Base-by-base conservation (phyloP, 2,113 vertebrate genomes). In the Cyprinodon tularosa region DNA sequence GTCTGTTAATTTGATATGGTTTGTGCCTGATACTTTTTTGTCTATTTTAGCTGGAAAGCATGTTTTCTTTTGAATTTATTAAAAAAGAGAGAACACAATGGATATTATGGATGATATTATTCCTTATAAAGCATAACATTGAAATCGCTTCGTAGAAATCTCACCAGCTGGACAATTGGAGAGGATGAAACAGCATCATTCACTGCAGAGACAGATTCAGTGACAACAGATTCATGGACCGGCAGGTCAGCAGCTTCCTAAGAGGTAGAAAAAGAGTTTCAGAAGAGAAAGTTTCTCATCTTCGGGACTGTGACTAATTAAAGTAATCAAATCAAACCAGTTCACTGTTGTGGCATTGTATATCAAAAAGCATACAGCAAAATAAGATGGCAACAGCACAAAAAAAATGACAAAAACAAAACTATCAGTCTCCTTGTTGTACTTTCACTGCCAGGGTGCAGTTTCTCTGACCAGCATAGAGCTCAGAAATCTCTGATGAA, bases 201-300 rank as follows among this genome's bases (percentile, higher is more conserved):
- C 15, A 62, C 80, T 22, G 68, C 82, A 22, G 57, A 13, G 15
- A 68, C 75, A 4, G 83, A 74, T 44, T 86, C 87, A 72, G 89
- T 88, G 66, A 79, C 76, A 8, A 82, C 84, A 69, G 82, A 88
- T 72, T 90, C 84, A 1, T 86, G 84, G 9, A 74, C 69, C 44
- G 86, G n/a, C 0, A 0, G 47, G 9, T 87, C 83, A 1, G 59
- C 76, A 12, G 53, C 15, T 0, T 45, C 71, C 85, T 83, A 53
- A 15, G 42, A 14, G 42, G 12, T 39, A 50, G 44, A 44, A 44
- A n/a, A 62, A 71, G 63, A 57, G 66, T 1, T 15, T 17, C 10
- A 77, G 17, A 59, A 4, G 12, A n/a, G 42, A 17, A 9, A 12
- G 4, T 57, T 68, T 15, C 3, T 1, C 50, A 60, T 36, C 42